A percentile compares a stretch with the other conserved stretches of the same genome.
Evolutionary conservation across 2,888 invertebrate genomes (phyloP).

Genomic region (Rhingia campestris): DNA sequence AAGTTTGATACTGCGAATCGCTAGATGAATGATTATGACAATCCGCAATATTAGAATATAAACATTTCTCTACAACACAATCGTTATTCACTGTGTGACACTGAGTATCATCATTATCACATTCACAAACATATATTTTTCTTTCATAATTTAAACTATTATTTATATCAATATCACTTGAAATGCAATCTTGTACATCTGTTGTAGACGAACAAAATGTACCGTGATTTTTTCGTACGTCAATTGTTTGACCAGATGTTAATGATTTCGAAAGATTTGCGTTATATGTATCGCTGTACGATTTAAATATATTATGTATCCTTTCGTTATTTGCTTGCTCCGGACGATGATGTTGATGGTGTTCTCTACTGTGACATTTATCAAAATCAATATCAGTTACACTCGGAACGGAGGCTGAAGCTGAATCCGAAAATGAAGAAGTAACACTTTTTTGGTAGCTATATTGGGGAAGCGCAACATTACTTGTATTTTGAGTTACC

Average conservation of each 20-base stretch:
- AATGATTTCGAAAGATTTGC: slow-evolving; percentile 29
- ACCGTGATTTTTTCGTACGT: slow-evolving; percentile 22
- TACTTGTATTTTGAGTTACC: neutral
- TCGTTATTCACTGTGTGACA: slow-evolving; percentile 23
- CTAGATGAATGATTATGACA: slow-evolving; percentile 15
- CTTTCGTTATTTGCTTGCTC: neutral
- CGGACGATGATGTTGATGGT: slow-evolving; percentile 2
- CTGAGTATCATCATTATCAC: slow-evolving; percentile 13
- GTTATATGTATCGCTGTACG: slow-evolving; percentile 74
- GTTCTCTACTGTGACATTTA: slow-evolving; percentile 10
- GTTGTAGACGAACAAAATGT: slow-evolving; percentile 38
- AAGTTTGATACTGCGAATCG: slow-evolving; percentile 23
- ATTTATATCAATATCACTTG: slow-evolving; percentile 52
- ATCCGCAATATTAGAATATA: slow-evolving; percentile 31
- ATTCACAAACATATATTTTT: slow-evolving; percentile 39
- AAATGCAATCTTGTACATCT: slow-evolving; percentile 52
- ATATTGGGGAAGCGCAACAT: neutral
- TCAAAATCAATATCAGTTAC: slow-evolving; percentile 19
- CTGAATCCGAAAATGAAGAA: slow-evolving; percentile 21
- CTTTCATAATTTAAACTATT: slow-evolving; percentile 62
- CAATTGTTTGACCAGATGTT: slow-evolving; percentile 46
- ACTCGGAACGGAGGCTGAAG: slow-evolving; percentile 14
- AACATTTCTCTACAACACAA: slow-evolving; percentile 32
- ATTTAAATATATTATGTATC: slow-evolving; percentile 69
- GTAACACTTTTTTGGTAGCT: neutral